Base-by-base conservation (phyloP, 2,797 vertebrate species). In the Sebastes umbrosus region DNA sequence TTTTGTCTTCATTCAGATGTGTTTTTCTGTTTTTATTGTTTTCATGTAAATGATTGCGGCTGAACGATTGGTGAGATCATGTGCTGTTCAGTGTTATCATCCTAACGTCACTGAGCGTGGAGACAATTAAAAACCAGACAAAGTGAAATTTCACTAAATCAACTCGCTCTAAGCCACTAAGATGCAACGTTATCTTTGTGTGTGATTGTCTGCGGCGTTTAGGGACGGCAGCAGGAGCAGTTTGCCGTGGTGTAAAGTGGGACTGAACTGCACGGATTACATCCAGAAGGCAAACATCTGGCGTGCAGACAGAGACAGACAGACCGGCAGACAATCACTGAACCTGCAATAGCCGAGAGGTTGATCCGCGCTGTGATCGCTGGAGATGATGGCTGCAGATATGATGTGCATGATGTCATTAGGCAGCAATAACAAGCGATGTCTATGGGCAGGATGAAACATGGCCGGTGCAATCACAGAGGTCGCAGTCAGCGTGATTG, bases 271-370 rank as follows among this genome's bases (percentile, higher is more conserved):
- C 86, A 70, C n/a, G 25, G 87, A 92, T 92, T 92, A 90, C 77
- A 87, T 80, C 91, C 90, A 91, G 90, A 87, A 83, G 92, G 90
- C 76, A 82, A 88, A 94, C 92, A 95, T 94, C 92, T 94, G 93
- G 88, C 86, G 34, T 0, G 70, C 89, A 92, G 78, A 88, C 85
- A 3, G 3, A 75, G 69, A 79, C 69, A 63, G 75, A 68, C 34
- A 72, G 77, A 85, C 65, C 75, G 52, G 69, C 80, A 90, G 84
- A 84, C 84, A 70, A 81, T 84, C 72, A 57, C 43, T 11, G 67
- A 59, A 27, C 57, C 80, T 69, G 59, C 69, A 43, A 59, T 24
- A 73, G 80, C 77, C 65, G 16, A 39, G 76, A 89, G 83, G 76
- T 71, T 64, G 77, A 83, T 73, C 72, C 8, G 14, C 50, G 2